phyloP scores from a whole-genome alignment of 2,888 invertebrate genomes.

The Megamerina dolium region DNA sequence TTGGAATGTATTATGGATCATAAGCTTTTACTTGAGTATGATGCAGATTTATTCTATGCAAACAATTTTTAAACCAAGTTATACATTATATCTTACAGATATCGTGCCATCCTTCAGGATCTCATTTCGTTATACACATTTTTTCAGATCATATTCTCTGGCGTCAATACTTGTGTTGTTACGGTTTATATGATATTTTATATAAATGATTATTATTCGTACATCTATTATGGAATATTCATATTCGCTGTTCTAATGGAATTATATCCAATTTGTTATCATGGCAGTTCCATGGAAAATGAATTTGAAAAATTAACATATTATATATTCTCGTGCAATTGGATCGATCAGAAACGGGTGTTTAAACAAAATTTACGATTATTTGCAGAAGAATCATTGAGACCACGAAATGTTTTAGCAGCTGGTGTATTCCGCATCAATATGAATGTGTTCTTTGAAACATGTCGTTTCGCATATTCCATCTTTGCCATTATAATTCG shows the following conservation, averaged over 20 bases:
- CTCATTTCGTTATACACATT: constrained; percentile 14
- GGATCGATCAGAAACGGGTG: constrained; percentile 12
- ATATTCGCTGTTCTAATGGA: constrained; percentile 17
- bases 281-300: constrained; percentile 14
- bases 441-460: constrained; percentile 14
- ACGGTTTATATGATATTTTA: constrained; percentile 18
- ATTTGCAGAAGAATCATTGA: constrained; percentile 13
- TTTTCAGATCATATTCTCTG: constrained; percentile 15
- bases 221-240: constrained; percentile 14
- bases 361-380: constrained; percentile 19
- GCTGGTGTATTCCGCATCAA: constrained; percentile 18
- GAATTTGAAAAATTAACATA: constrained; percentile 19
- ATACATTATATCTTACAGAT: constrained; percentile 9
- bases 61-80: neutral
- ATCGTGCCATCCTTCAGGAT: constrained; percentile 12
- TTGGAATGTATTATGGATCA: constrained; percentile 22
- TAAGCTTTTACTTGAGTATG: constrained; percentile 21
- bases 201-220: constrained; percentile 10
- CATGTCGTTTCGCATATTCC: constrained; percentile 19
- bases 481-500: constrained; percentile 16
- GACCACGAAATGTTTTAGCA: constrained; percentile 10
- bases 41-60: too few relatives aligned
- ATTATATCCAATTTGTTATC: constrained; percentile 22
- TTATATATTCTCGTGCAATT: constrained; percentile 21
- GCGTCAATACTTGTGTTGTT: constrained; percentile 18